Evolutionary conservation across 2,888 invertebrate species (phyloP).

Genomic region (Lycophotia porphyrea): DNA sequence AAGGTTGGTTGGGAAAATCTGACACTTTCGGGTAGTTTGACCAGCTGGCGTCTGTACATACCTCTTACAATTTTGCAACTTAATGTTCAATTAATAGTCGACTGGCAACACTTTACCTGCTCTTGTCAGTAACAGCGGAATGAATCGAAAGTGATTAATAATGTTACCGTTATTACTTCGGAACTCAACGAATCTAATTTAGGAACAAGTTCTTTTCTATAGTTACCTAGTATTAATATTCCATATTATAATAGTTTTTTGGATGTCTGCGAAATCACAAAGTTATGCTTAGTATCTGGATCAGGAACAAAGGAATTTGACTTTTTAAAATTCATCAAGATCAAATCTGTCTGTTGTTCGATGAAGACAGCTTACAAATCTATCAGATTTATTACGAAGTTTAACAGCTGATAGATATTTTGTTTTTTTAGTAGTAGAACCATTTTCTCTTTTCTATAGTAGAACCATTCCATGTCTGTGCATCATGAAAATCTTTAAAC

Average conservation of each 20-base stretch:
- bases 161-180: slow-evolving; percentile 43
- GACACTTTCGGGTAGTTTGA: no score
- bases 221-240: slow-evolving; percentile 9
- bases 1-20: no score
- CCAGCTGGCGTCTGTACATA: no score
- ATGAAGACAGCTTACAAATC: neutral
- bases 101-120: slow-evolving; percentile 26
- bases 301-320: slow-evolving; percentile 25
- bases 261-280: slow-evolving; percentile 7
- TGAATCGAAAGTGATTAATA: slow-evolving; percentile 64
- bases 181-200: slow-evolving; percentile 35
- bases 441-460: neutral
- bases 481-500: slow-evolving; percentile 13
- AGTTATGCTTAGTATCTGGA: slow-evolving; percentile 35
- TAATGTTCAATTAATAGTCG: slow-evolving; percentile 34
- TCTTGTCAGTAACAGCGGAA: slow-evolving; percentile 51
- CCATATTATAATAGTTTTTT: slow-evolving; percentile 18
- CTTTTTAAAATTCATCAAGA: slow-evolving; percentile 45
- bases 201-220: slow-evolving; percentile 42
- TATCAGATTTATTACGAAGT: neutral
- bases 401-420: neutral
- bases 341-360: slow-evolving; percentile 13
- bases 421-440: slow-evolving; percentile 3
- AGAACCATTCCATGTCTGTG: neutral
- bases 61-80: slow-evolving; percentile 38